Base-by-base conservation (phyloP, 2,888 invertebrate genomes). In the Prenolepis imparis region DNA sequence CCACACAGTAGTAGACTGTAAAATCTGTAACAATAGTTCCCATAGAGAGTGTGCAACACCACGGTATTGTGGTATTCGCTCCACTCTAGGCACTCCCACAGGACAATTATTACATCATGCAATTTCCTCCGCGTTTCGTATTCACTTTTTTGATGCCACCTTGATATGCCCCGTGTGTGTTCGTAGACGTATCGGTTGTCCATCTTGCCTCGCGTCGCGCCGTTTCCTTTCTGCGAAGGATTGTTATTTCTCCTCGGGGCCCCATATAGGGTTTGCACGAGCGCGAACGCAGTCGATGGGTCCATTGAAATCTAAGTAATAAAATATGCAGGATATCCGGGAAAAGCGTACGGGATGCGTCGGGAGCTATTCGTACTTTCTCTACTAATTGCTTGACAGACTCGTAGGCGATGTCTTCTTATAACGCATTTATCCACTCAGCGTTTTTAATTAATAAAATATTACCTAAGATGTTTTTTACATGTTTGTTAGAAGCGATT, bases 21-120 rank as follows among this genome's bases (percentile, higher is more conserved):
- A 94, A 94, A 94, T 94, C 93, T 94, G 94, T 94, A 94, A 94
- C 94, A 94, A 94, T 94, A 92, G 93, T 93, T 94, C 94, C 93
- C 94, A 94, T 93, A 93, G 52, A 52, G 52, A 52, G 92, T 93
- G 92, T 93, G 94, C 93, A 94, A 93, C 91, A 92, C 83, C 3
- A n/a, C 83, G 82, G 91, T 91, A 94, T 94, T 94, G 93, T 93
- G 90, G 90, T 89, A 90, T 88, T 85, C 87, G 84, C 87, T 90
- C 90, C 87, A 90, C 90, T 91, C 91, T 87, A 92, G 92, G 91
- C 93, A 94, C 93, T 94, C 94, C 93, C 94, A 94, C 94, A 94
- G 92, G 93, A 94, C 93, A 93, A 94, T 94, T 93, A 94, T 94
- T 94, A 93, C 93, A 94, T 94, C 93, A 94, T 92, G 94, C 94